These are phyloP conservation scores for Agapornis canus DNA, from an alignment of 2,797 vertebrate species.

Conservation along the genomic window DNA sequence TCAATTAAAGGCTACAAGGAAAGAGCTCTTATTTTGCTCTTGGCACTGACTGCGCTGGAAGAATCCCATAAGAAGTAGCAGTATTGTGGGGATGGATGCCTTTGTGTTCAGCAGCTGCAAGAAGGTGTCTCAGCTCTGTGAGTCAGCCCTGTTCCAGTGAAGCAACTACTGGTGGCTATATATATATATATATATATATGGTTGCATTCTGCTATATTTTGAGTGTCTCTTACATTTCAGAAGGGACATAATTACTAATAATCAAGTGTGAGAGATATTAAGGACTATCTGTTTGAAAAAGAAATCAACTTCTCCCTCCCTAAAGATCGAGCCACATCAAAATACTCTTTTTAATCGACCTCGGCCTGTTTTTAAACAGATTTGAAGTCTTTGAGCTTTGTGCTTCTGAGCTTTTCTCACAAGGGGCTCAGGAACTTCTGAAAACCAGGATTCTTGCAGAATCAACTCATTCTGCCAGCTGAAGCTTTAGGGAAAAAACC, in stretches of 20 bases:
- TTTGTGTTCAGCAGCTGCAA: neutral
- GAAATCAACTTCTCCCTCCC: neutral
- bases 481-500: neutral
- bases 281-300: neutral
- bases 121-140: neutral
- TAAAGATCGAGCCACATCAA: neutral
- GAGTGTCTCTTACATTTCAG: neutral
- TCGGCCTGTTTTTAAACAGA: neutral
- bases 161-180: neutral
- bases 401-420: neutral
- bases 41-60: neutral
- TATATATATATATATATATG: too few relatives aligned
- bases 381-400: neutral
- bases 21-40: neutral
- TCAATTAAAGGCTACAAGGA: neutral
- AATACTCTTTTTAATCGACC: neutral
- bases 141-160: neutral
- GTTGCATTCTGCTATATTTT: neutral
- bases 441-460: neutral
- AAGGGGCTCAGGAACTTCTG: neutral
- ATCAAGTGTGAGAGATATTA: neutral
- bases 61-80: neutral
- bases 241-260: neutral
- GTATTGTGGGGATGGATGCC: neutral
- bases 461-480: neutral